Percentiles rank a stretch among this genome's conserved stretches.
Conservation (phyloP, 2,797 vertebrate genomes). For the Gila robusta region DNA sequence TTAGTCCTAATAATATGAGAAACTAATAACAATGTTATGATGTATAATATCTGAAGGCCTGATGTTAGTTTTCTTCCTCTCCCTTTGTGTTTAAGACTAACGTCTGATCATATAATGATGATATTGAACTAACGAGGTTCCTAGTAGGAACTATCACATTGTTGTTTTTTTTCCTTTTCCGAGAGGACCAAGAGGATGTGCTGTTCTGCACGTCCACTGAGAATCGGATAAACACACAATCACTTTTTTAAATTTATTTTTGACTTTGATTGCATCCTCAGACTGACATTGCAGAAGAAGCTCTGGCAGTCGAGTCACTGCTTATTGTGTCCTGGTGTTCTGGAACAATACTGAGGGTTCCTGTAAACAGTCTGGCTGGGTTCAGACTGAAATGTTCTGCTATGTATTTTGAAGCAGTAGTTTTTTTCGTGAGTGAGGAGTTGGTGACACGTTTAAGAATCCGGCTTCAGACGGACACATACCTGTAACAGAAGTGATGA, state of each 20-base stretch:
- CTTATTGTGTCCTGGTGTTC: not conserved
- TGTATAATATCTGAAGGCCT: not conserved
- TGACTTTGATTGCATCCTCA: conserved; percentile 23
- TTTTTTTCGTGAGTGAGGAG: not conserved
- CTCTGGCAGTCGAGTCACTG: not conserved
- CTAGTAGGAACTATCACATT: conserved; percentile 9
- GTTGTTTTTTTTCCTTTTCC: conserved; percentile 11
- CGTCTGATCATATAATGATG: not conserved
- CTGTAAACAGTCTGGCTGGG: not conserved
- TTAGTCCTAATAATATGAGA: not conserved
- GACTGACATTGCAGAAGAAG: conserved; percentile 22
- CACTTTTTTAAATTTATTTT: conserved; percentile 10
- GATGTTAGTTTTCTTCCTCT: not conserved
- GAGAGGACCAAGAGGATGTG: conserved; percentile 8
- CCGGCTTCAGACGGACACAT: not conserved
- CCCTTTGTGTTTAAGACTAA: not conserved
- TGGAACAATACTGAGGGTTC: conserved; percentile 12
- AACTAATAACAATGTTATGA: not conserved
- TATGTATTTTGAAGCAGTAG: not conserved
- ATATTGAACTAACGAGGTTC: not conserved
- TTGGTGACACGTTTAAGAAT: conserved; percentile 2
- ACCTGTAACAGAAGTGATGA: conserved; percentile 46
- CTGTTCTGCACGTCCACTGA: conserved; percentile 11
- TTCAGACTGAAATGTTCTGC: not conserved
- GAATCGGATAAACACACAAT: conserved; percentile 18